Evolutionary conservation across 2,888 invertebrate genomes (phyloP), one percentile per base, ranked within the genome.

Genomic region (Drosophila neutralis): DNA sequence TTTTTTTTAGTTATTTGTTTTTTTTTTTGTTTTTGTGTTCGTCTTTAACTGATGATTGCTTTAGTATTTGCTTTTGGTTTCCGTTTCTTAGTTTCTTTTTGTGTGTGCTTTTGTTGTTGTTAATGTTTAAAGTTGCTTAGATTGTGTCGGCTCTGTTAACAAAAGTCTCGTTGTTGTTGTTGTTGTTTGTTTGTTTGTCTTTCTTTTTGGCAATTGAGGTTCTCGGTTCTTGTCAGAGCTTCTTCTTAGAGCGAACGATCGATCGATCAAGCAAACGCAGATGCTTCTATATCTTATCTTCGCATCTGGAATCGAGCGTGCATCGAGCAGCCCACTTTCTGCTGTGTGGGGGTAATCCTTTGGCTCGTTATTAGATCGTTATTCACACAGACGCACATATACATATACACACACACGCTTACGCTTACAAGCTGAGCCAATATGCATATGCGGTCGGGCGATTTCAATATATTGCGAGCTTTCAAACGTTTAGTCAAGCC

Each of bases 41-140:
- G 52, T 58, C 52, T 70, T 62, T 61, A 40, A 66, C 69, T 73
- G 71, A 57, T 68, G 53, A 70, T 73, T 76, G 73, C 69, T 81
- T 82, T 78, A 75, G 78, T 80, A 57, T 80, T 72, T 60, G 60
- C 65, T 78, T 76, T 80, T 70, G 60, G 69, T 76, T 78, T 80
- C 66, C 60, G 73, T 76, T 78, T 76, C 33, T 45, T 21, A 67
- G 67, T 76, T 72, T 71, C 38, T 38, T 45, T 45, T 45, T 24
- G 15, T 21, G 18, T 42, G 11, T 31, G 68, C 69, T 45, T 38
- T 36, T 33, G 33, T 33, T 33, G 33, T 62, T 45, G 13, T 31
- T 35, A 54, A 51, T n/a, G 45, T 72, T 67, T 61, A 42, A 57
- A 71, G 40, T 57, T 60, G 35, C 49, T 48, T 69, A 10, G 66